A percentile compares a stretch with the other conserved stretches of the same genome.
Evolutionary conservation across 37 sponge, comb jelly and placozoan species (phyloP).

Genomic region (Crambe crambe): DNA sequence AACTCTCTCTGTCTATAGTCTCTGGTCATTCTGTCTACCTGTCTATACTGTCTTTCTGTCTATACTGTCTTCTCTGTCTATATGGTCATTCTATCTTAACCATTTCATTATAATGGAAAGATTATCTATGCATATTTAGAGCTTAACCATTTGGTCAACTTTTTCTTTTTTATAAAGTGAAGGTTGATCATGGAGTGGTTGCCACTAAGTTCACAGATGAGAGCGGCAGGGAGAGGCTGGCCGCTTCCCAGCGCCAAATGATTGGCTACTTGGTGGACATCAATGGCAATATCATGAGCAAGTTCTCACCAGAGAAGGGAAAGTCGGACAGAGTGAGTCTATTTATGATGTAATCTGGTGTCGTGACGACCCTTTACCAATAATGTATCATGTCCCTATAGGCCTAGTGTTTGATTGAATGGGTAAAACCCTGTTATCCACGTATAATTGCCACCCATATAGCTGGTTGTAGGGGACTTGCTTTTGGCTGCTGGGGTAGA

Average conservation of each 20-base stretch:
- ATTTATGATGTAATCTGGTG: no score
- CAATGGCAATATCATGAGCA: conserved; percentile 43
- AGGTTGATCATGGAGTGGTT: conserved; percentile 84
- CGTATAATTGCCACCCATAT: neutral
- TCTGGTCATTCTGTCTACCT: no score
- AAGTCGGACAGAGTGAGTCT: conserved; percentile 68
- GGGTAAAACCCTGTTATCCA: no score
- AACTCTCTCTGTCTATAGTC: no score
- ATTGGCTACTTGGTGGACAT: conserved; percentile 49
- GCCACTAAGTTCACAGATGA: conserved; percentile 56
- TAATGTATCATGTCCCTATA: no score
- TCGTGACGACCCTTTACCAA: no score
- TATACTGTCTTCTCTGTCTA: neutral
- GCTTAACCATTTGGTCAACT: no score
- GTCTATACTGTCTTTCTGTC: no score
- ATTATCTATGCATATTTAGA: no score
- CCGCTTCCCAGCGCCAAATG: conserved; percentile 78
- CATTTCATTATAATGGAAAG: no score
- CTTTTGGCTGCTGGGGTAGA: conserved; percentile 74
- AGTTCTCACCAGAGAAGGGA: conserved; percentile 28
- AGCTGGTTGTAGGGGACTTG: conserved; percentile 71
- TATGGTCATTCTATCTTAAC: neutral
- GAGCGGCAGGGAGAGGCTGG: conserved; percentile 48
- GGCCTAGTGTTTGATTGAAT: no score
- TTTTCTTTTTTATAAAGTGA: no score